Conservation (phyloP, 30 jellyfish, hydroid and myxozoan genomes). For the Aurelia aurita region DNA sequence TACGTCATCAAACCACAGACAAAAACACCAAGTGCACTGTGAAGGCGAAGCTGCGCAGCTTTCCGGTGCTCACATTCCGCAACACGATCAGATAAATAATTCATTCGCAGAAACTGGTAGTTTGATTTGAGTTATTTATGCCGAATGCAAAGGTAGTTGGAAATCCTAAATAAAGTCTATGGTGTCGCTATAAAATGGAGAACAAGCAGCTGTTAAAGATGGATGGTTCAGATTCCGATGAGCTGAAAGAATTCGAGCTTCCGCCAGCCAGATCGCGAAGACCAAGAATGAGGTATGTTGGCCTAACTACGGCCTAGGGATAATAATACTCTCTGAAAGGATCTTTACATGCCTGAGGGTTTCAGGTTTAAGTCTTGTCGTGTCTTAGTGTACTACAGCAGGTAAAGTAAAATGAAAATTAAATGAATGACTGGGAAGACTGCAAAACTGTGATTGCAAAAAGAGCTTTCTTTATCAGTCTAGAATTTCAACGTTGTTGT, state of each 20-base stretch:
- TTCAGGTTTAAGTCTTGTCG: too few relatives aligned
- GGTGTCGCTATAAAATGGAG: slow-evolving; percentile 56
- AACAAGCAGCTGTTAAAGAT: slow-evolving; percentile 74
- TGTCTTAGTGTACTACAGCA: too few relatives aligned
- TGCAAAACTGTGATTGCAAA: too few relatives aligned
- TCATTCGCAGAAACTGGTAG: not conserved
- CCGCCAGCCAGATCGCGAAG: slow-evolving; percentile 87
- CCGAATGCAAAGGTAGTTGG: not conserved
- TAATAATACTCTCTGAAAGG: too few relatives aligned
- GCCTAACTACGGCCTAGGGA: too few relatives aligned
- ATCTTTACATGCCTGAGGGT: too few relatives aligned
- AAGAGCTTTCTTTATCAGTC: too few relatives aligned
- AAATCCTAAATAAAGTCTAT: not conserved
- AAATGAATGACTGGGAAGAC: too few relatives aligned
- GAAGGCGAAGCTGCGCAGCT: not conserved
- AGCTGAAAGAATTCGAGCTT: slow-evolving; percentile 80
- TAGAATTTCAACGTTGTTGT: too few relatives aligned
- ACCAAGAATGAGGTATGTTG: slow-evolving; percentile 71
- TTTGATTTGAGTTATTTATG: not conserved
- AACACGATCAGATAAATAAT: not conserved
- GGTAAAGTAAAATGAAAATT: too few relatives aligned
- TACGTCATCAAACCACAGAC: too few relatives aligned
- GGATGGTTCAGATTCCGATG: slow-evolving; percentile 81
- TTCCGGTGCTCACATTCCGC: not conserved
- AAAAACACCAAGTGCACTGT: not conserved